phyloP scores from a whole-genome alignment of 1,140 invertebrate species.

The Prorops nasuta region DNA sequence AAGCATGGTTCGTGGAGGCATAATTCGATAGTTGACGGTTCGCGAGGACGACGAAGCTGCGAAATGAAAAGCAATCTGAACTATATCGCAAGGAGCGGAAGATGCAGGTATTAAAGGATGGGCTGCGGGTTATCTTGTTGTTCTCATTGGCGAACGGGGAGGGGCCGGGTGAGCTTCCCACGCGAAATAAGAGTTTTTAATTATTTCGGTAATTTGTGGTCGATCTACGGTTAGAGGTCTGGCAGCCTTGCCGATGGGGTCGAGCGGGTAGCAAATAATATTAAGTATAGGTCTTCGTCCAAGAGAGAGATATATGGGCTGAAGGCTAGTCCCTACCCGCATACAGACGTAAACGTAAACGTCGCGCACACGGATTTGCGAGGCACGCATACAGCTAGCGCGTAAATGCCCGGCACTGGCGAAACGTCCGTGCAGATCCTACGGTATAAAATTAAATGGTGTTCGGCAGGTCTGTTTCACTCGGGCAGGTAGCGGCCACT shows the following conservation, averaged over 20 bases:
- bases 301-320: conserved; percentile 32
- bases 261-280: conserved; percentile 52
- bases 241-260: conserved; percentile 23
- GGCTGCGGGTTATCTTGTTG: no score
- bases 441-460: conserved; percentile 53
- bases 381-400: background rate
- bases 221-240: conserved; percentile 33
- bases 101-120: no score
- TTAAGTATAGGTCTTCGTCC: conserved; percentile 51
- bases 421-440: conserved; percentile 17
- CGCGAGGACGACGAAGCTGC: no score
- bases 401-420: conserved; percentile 5
- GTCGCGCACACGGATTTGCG: background rate
- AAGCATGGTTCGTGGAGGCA: no score
- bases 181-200: conserved; percentile 46
- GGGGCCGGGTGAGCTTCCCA: conserved; percentile 36
- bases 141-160: background rate
- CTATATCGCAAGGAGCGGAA: no score
- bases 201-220: conserved; percentile 54
- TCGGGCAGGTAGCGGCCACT: conserved; percentile 54
- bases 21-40: no score
- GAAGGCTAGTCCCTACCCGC: conserved; percentile 19
- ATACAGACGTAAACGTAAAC: conserved; percentile 14
- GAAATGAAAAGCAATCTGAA: no score
- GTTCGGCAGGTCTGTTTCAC: conserved; percentile 49